phyloP scores from a whole-genome alignment of 2,888 invertebrate genomes.

The Teleiodes luculella region DNA sequence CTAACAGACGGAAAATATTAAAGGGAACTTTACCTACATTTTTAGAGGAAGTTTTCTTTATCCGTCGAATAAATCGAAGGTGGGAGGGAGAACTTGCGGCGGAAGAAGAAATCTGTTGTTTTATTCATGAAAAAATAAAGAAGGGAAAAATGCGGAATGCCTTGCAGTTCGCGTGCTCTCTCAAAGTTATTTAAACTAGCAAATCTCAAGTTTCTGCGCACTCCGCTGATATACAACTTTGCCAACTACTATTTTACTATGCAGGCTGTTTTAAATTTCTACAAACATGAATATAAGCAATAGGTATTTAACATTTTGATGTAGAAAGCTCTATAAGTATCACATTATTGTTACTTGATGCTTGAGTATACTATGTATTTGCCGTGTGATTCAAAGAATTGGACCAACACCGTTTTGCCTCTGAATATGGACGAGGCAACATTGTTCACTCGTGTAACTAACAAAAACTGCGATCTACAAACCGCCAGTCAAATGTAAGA shows the following conservation, averaged over 20 bases:
- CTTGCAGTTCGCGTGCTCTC: conserved; percentile 43
- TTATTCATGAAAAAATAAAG: conserved; percentile 76
- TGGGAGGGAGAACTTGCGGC: conserved; percentile 69
- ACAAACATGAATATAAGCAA: not conserved
- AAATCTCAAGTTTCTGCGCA: conserved; percentile 30
- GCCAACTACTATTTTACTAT: not conserved
- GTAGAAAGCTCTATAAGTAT: too few relatives aligned
- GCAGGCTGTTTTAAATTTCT: conserved; percentile 2
- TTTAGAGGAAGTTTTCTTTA: conserved; percentile 76
- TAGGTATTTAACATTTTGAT: too few relatives aligned
- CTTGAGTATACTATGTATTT: too few relatives aligned
- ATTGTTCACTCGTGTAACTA: too few relatives aligned
- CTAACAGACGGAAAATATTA: conserved; percentile 74
- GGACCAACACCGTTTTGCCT: too few relatives aligned
- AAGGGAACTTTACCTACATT: conserved; percentile 73
- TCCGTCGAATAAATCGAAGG: conserved; percentile 76
- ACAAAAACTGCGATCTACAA: too few relatives aligned
- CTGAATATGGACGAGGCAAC: too few relatives aligned
- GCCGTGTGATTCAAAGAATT: too few relatives aligned
- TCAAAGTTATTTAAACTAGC: conserved; percentile 40
- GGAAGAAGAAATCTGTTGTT: conserved; percentile 76
- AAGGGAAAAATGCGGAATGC: conserved; percentile 60
- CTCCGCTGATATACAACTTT: conserved; percentile 2
- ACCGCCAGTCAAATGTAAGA: too few relatives aligned
- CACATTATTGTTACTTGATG: not conserved